Evolutionary conservation across 2,113 vertebrate species (phyloP).

Genomic region (Rousettus leschenaultii): DNA sequence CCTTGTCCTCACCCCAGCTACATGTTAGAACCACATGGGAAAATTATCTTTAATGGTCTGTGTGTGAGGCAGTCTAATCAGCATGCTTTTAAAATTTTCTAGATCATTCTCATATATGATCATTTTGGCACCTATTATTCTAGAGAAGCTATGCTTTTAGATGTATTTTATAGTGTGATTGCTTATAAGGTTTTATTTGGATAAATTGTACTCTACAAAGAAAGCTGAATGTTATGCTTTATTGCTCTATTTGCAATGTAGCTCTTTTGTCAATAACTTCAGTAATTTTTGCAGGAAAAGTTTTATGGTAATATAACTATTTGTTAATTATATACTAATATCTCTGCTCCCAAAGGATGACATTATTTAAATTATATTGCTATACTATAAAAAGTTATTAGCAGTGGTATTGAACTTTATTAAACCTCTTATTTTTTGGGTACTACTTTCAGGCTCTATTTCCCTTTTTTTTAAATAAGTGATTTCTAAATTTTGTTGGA

Average conservation of each 20-base stretch:
- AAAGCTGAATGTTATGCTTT: neutral
- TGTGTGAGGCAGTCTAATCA: neutral
- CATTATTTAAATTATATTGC: neutral
- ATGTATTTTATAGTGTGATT: neutral
- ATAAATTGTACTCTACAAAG: neutral
- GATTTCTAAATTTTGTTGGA: neutral
- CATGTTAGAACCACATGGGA: neutral
- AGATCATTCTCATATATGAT: neutral
- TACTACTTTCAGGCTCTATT: neutral
- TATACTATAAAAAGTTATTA: neutral
- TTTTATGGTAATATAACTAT: neutral
- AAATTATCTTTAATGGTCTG: neutral
- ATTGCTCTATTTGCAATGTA: neutral
- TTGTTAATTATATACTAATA: neutral
- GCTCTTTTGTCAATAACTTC: neutral
- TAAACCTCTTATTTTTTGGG: neutral
- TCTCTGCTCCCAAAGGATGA: neutral
- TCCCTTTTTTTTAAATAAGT: neutral
- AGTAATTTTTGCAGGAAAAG: neutral
- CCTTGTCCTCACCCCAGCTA: neutral
- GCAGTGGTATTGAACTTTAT: neutral
- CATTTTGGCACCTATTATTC: neutral
- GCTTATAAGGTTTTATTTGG: neutral
- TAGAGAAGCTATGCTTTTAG: neutral
- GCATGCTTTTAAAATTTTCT: neutral